Base-by-base conservation (phyloP, 2,113 vertebrate genomes). In the Micronisus gabar region DNA sequence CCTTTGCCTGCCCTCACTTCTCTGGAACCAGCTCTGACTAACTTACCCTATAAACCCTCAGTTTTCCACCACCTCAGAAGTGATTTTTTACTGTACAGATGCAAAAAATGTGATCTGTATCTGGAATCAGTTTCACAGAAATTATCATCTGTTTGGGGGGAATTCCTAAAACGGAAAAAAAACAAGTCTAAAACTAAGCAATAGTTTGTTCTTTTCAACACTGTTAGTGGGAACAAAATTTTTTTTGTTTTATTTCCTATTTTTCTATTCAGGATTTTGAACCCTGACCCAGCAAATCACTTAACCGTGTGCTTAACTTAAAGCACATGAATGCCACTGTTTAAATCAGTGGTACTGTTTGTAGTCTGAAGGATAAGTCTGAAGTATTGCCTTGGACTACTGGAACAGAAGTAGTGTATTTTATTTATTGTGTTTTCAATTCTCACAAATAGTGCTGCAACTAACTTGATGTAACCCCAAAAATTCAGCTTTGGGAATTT, bases 201-300 rank as follows among this genome's bases (percentile, higher is more conserved):
- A 38, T 17, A 55, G 1, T 3, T 62, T 59, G 6, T 30, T 76
- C 2, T 70, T 81, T 88, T 67, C 50, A 83, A 50, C 4, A 27
- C 1, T 45, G 14, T 47, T 63, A 41, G 2, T 16, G 13, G 22
- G 6, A 93, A 43, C 0, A 83, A 29, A 2, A 1, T 2, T n/a
- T 47, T 45, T 59, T 67, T 55, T 18, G 0, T 10, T 10, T 80
- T 4, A 45, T 66, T 94, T 94, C 30, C 3, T 45, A 36, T 36
- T 63, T 83, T 88, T 67, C 17, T 71, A 4, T 21, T 9, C 47
- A 59, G 26, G 4, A 74, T 47, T 91, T 84, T 88, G 38, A 75
- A 50, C 17, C 3, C 7, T 34, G 47, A 83, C 6, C 3, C 34
- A 86, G 11, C 2, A 94, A 90, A 83, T 32, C 32, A 43, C 21